Evolutionary conservation across 2,888 invertebrate genomes (phyloP), one percentile per base, ranked within the genome.

Genomic region (Lepidocyrtinus sp.): DNA sequence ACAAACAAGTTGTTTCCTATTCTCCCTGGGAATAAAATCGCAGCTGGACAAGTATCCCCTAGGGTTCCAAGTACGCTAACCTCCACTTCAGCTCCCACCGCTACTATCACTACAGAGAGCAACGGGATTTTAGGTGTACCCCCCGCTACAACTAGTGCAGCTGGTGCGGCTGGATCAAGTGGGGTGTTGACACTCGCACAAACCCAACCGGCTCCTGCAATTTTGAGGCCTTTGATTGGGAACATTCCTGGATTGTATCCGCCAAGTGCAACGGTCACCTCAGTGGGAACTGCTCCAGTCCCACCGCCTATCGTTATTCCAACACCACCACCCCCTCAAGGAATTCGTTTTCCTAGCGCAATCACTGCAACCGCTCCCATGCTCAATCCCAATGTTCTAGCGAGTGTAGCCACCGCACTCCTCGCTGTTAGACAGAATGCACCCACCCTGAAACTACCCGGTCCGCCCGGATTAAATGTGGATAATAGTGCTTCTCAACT

Each of bases 391-490:
- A 76, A 76, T 70, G 76, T 76, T 12, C 61, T 86, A 25, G 85
- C 84, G 21, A 85, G 83, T 63, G 84, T 85, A 25, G 85, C 85
- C 0, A 82, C 75, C 71, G 84, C 84, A 21, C 61, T 77, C 1
- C 67, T 77, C 0, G 77, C 77, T 1, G 77, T 77, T 0, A 55
- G 77, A 15, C 77, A 77, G 15, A 71, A 71, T 45, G 71, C 64
- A 27, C 77, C 77, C 17, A 71, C 24, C 24, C 55, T 55, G 19
- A 72, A 72, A 24, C 2, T 45, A 19, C 61, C 65, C 21, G 26
- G 22, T 9, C 19, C 63, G 17, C 61, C 25, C 17, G 24, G 12
- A 19, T 27, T 36, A 55, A 21, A n/a, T 12, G 26, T n/a, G 50
- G 64, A 50, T 45, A 67, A 45, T 19, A 46, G 64, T 64, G 46